Conservation (phyloP, 2,113 vertebrate genomes). For the Recurvirostra avosetta region DNA sequence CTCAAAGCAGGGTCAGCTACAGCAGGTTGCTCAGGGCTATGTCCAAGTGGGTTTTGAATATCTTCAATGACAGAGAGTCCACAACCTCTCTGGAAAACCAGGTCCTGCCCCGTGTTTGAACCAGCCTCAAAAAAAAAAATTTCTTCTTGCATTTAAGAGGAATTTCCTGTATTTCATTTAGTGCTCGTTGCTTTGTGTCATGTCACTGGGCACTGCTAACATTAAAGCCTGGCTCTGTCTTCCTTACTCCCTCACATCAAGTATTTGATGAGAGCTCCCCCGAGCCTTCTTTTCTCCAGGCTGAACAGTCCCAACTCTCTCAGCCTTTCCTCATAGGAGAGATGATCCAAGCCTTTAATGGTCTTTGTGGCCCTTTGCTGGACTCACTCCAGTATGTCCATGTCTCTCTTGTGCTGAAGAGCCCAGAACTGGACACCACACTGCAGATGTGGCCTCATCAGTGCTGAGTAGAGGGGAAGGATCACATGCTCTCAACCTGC, state of each 20-base stretch:
- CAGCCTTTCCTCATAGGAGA: neutral
- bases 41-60: neutral
- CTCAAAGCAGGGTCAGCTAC: neutral
- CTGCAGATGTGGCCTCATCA: neutral
- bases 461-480: neutral
- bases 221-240: neutral
- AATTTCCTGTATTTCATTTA: neutral
- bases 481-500: neutral
- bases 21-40: neutral
- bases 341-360: neutral
- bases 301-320: neutral
- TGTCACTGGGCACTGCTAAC: neutral
- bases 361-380: neutral
- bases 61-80: neutral
- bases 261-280: neutral
- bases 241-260: neutral
- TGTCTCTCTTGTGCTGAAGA: neutral
- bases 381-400: neutral
- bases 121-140: neutral
- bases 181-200: neutral
- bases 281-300: accelerated
- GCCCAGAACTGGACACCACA: neutral
- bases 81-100: neutral
- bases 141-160: neutral
- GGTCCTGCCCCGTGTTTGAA: neutral